Conservation (phyloP, 1,140 invertebrate genomes). For the Aphaenogaster ashmeadi region DNA sequence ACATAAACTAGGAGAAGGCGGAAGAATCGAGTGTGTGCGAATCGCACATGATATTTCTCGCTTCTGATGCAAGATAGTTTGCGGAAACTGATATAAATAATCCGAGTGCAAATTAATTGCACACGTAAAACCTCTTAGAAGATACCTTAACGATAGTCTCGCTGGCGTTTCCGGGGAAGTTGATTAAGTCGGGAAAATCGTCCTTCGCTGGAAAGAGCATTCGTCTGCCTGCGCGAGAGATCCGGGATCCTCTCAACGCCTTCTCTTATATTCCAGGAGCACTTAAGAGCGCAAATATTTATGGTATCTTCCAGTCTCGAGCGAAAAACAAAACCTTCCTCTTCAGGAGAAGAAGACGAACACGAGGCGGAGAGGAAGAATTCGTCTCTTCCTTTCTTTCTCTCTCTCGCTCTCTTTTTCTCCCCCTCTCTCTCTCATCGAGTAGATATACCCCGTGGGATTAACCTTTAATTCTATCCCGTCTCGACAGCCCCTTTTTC, state of each 20-base stretch:
- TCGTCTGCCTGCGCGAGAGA: neutral
- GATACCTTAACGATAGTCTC: neutral
- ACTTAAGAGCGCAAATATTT: slow-evolving; percentile 86
- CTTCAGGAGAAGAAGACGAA: slow-evolving; percentile 62
- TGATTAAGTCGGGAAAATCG: slow-evolving; percentile 23
- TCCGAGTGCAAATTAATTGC: neutral
- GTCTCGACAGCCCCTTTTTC: slow-evolving; percentile 75
- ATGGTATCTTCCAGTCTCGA: slow-evolving; percentile 79
- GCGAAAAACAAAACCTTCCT: slow-evolving; percentile 82
- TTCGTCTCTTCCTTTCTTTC: slow-evolving; percentile 41
- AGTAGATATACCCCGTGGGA: slow-evolving; percentile 81
- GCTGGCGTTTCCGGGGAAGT: neutral
- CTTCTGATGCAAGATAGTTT: neutral
- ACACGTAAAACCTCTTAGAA: neutral
- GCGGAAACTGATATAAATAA: neutral
- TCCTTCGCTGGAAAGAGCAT: slow-evolving; percentile 43
- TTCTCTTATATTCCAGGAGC: slow-evolving; percentile 78
- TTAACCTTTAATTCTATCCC: slow-evolving; percentile 87
- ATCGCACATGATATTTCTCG: neutral
- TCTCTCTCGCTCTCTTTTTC: neutral
- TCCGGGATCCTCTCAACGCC: slow-evolving; percentile 24
- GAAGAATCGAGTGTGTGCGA: neutral
- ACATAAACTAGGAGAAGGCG: neutral
- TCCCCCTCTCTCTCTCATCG: slow-evolving; percentile 50
- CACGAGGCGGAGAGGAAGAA: slow-evolving; percentile 32